Evolutionary conservation across 2,113 vertebrate genomes (phyloP), one percentile per base, ranked within the genome.

Genomic region (Barnardius zonarius): DNA sequence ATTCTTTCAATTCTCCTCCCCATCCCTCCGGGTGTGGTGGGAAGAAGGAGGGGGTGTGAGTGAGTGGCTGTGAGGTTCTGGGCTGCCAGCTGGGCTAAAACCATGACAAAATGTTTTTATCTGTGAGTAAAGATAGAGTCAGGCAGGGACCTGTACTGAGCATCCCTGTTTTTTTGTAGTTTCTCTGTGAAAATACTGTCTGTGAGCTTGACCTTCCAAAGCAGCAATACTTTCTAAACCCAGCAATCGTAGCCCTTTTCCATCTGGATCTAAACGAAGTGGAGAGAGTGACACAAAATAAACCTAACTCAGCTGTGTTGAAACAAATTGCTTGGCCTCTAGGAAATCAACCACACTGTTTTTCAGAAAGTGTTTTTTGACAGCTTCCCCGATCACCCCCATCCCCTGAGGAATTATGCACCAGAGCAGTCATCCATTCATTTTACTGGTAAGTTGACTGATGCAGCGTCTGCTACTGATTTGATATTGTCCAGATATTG

Each of bases 291-390:
- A 74, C 9, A 88, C 27, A 80, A 89, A 92, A 84, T 27, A 84
- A 92, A 46, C 48, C 52, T 43, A 62, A 69, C 90, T 81, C 85
- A 92, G 76, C 82, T 92, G 83, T 79, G 83, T 82, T 93, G 67
- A 93, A 70, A 67, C 28, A 89, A 86, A 94, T 80, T 66, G 25
- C 49, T 76, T 77, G 69, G 82, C 59, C 51, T 88, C 35, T 33
- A 49, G 63, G 78, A 88, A 92, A 93, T 70, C 20, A 51, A 80
- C 46, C 62, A 61, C 43, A 33, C 24, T 91, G 7, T 52, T 74
- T 82, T 87, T 77, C 57, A 77, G 66, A 66, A 95, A 80, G 83
- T 54, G n/a, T 41, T 83, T 96, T 92, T 88, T 92, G 59, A 89
- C 77, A 84, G 46, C 54, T 92, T 88, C n/a, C 54, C 55, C 44